A percentile compares a stretch with the other conserved stretches of the same genome.
Evolutionary conservation across 2,113 vertebrate species (phyloP).

Genomic region (Argyrosomus japonicus): DNA sequence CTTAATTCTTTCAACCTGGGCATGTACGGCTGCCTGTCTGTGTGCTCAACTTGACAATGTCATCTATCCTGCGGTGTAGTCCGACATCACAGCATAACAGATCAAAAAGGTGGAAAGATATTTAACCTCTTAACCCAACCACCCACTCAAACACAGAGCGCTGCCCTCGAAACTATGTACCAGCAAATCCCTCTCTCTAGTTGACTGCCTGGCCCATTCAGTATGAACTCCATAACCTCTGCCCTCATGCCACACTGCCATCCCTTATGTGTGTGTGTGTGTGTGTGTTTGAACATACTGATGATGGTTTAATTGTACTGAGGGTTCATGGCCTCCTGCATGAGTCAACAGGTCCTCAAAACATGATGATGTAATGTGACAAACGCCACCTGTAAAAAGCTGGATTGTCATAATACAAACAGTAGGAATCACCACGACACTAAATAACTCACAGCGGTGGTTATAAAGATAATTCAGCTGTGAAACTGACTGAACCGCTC

Average conservation of each 20-base stretch:
- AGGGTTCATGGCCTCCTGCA: slow-evolving; percentile 2
- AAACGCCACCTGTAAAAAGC: slow-evolving; percentile 4
- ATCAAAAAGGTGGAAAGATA: slow-evolving; percentile 23
- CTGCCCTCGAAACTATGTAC: slow-evolving; percentile 59
- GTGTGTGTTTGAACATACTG: slow-evolving; percentile 28
- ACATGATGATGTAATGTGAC: not conserved
- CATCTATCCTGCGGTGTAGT: not conserved
- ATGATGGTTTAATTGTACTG: slow-evolving; percentile 22
- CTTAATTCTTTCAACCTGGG: not conserved
- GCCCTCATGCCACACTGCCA: slow-evolving; percentile 39
- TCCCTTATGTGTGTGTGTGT: slow-evolving; percentile 10
- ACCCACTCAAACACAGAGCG: slow-evolving; percentile 47
- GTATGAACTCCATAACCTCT: slow-evolving; percentile 70
- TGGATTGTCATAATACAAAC: not conserved
- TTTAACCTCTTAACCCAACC: slow-evolving; percentile 39
- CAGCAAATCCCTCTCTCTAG: slow-evolving; percentile 68
- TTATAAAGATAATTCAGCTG: not conserved
- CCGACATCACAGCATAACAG: not conserved
- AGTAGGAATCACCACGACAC: not conserved
- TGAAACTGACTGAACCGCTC: not conserved
- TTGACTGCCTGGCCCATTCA: slow-evolving; percentile 55
- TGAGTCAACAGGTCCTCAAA: slow-evolving; percentile 23
- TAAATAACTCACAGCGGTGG: not conserved
- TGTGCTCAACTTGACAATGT: too few relatives aligned
- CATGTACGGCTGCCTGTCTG: too few relatives aligned